Conservation (phyloP, 2,113 vertebrate genomes). For the Vireo altiloquus region DNA sequence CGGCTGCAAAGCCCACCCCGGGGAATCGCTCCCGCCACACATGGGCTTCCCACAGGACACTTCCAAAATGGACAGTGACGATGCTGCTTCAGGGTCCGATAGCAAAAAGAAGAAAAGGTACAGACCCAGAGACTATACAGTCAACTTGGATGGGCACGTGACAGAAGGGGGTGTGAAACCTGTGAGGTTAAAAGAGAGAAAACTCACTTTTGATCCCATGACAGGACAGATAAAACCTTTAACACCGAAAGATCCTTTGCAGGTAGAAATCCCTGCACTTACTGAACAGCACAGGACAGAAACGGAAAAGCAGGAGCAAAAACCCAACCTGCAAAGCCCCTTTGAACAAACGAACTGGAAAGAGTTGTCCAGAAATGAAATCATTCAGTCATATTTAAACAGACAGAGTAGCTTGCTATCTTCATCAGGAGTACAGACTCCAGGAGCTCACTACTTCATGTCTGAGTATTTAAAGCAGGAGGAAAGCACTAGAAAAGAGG, state of each 20-base stretch:
- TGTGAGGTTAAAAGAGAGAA: slow-evolving; percentile 90
- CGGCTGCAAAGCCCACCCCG: slow-evolving; percentile 53
- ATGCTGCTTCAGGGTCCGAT: slow-evolving; percentile 72
- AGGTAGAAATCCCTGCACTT: slow-evolving; percentile 67
- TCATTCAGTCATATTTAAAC: slow-evolving; percentile 92
- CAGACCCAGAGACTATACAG: slow-evolving; percentile 77
- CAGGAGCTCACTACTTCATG: slow-evolving; percentile 85
- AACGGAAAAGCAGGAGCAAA: slow-evolving; percentile 74
- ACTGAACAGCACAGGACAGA: slow-evolving; percentile 83
- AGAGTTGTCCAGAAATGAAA: slow-evolving; percentile 88
- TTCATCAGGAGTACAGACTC: slow-evolving; percentile 82
- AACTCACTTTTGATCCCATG: slow-evolving; percentile 88
- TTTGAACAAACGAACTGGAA: slow-evolving; percentile 95
- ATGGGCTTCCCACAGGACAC: slow-evolving; percentile 68
- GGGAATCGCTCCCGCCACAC: slow-evolving; percentile 53
- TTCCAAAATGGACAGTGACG: slow-evolving; percentile 75
- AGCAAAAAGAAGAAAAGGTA: slow-evolving; percentile 86
- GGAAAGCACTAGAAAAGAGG: slow-evolving; percentile 76
- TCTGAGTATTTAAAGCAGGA: slow-evolving; percentile 87
- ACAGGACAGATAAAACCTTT: slow-evolving; percentile 89
- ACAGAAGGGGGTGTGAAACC: slow-evolving; percentile 81
- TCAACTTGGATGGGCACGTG: slow-evolving; percentile 77
- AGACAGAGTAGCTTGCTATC: slow-evolving; percentile 90
- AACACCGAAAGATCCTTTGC: slow-evolving; percentile 79
- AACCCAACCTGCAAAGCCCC: slow-evolving; percentile 78